Evolutionary conservation across 2,888 invertebrate species (phyloP).

Genomic region (Syrphus vitripennis): DNA sequence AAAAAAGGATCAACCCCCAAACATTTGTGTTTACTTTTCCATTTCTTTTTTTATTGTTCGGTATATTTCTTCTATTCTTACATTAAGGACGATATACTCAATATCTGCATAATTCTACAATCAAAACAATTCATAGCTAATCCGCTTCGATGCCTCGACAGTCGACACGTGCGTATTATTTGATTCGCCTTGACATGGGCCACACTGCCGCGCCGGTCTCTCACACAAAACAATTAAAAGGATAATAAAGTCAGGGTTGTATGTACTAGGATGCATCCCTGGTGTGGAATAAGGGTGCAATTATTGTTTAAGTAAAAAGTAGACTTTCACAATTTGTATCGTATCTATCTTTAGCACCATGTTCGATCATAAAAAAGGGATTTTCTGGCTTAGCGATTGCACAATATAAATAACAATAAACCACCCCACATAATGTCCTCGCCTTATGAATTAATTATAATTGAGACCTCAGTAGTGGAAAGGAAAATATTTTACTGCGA

Average conservation of each 20-base stretch:
- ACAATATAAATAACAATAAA: neutral
- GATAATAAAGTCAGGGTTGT: conserved; percentile 41
- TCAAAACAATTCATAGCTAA: conserved; percentile 69
- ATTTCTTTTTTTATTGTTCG: conserved; percentile 3
- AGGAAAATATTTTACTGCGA: conserved; percentile 37
- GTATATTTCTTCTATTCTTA: conserved; percentile 16
- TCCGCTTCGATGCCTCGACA: conserved; percentile 61
- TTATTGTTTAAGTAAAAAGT: neutral
- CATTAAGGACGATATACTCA: conserved; percentile 17
- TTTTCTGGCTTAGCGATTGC: conserved; percentile 26
- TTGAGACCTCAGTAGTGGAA: conserved; percentile 17
- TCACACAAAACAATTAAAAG: conserved; percentile 65
- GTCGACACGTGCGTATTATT: conserved; percentile 64
- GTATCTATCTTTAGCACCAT: conserved; percentile 28
- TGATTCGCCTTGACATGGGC: conserved; percentile 17
- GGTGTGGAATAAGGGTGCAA: neutral
- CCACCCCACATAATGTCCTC: conserved; percentile 7
- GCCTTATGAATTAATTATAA: conserved; percentile 60
- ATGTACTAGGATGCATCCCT: conserved; percentile 14
- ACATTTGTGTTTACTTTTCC: neutral
- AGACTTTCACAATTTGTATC: conserved; percentile 31
- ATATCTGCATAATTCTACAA: conserved; percentile 67
- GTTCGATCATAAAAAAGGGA: conserved; percentile 36
- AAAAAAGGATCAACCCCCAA: conserved; percentile 3
- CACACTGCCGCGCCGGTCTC: neutral